phyloP scores from a whole-genome alignment of 2,797 vertebrate genomes.

The Podarcis lilfordi region DNA sequence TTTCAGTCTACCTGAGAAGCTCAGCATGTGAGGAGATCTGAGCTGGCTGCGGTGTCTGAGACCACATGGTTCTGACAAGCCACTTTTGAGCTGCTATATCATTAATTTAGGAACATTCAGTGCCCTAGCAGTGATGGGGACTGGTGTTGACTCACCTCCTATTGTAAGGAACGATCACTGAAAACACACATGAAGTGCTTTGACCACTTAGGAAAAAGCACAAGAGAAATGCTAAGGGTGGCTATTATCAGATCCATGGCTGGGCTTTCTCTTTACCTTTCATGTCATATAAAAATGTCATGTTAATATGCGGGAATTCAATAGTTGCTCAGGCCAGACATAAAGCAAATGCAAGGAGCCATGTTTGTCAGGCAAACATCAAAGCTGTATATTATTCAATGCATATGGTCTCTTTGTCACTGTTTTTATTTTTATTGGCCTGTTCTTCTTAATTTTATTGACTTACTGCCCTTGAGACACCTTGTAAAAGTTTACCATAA shows the following conservation, averaged over 20 bases:
- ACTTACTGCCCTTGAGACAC: background rate
- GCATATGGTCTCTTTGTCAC: background rate
- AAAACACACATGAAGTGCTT: background rate
- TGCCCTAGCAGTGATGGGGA: background rate
- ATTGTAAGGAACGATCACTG: background rate
- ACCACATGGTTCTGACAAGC: no score
- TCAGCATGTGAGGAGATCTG: no score
- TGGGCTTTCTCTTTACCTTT: background rate
- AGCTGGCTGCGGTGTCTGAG: no score
- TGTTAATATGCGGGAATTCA: background rate
- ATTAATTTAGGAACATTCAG: background rate
- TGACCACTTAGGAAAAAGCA: background rate
- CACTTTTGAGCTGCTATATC: no score
- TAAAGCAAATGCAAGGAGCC: constrained; percentile 1
- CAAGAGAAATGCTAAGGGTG: background rate
- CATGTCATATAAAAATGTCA: background rate
- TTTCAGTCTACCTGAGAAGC: no score
- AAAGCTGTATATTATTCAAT: background rate
- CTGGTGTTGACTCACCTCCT: background rate
- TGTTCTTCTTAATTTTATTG: background rate
- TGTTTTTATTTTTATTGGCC: background rate
- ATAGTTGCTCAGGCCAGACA: background rate
- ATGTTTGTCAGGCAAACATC: background rate
- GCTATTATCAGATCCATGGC: background rate
- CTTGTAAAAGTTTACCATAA: background rate